A percentile compares a stretch with the other conserved stretches of the same genome.
Conservation (phyloP, 2,113 vertebrate species). For the Corythoichthys haematopterus region DNA sequence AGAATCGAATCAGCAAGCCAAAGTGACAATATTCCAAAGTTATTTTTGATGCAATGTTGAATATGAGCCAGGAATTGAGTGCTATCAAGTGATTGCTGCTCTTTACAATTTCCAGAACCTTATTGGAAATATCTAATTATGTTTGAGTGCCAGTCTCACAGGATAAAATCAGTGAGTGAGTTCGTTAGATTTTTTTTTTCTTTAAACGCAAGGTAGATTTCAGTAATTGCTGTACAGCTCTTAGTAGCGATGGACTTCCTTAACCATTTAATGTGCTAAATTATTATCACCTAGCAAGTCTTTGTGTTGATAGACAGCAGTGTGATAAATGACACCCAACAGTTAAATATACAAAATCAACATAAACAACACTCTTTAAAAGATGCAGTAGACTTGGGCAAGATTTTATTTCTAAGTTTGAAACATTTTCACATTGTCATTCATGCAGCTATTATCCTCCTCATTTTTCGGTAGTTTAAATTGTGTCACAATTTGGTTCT, state of each 20-base stretch:
- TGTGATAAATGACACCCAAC: background rate
- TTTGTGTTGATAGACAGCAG: background rate
- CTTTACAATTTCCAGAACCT: conserved; percentile 3
- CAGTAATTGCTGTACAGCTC: background rate
- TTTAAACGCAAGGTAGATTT: background rate
- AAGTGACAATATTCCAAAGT: conserved; percentile 21
- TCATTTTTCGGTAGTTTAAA: too few species aligned
- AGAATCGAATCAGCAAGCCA: conserved; percentile 8
- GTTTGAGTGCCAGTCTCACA: conserved; percentile 14
- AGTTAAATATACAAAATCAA: background rate
- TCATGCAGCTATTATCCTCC: too few species aligned
- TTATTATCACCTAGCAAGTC: background rate
- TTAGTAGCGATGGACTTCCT: background rate
- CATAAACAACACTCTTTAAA: background rate
- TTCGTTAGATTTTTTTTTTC: background rate
- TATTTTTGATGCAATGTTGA: conserved; percentile 32
- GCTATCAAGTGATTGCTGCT: conserved; percentile 19
- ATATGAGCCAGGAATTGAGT: conserved; percentile 13
- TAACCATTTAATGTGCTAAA: background rate
- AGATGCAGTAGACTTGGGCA: background rate
- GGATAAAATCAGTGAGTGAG: background rate
- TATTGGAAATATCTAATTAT: conserved; percentile 10
- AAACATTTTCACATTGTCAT: background rate
- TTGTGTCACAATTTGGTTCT: too few species aligned
- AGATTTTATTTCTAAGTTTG: background rate